Evolutionary conservation across 2,797 vertebrate genomes (phyloP), one percentile per base, ranked within the genome.

Genomic region (Hipposideros larvatus): DNA sequence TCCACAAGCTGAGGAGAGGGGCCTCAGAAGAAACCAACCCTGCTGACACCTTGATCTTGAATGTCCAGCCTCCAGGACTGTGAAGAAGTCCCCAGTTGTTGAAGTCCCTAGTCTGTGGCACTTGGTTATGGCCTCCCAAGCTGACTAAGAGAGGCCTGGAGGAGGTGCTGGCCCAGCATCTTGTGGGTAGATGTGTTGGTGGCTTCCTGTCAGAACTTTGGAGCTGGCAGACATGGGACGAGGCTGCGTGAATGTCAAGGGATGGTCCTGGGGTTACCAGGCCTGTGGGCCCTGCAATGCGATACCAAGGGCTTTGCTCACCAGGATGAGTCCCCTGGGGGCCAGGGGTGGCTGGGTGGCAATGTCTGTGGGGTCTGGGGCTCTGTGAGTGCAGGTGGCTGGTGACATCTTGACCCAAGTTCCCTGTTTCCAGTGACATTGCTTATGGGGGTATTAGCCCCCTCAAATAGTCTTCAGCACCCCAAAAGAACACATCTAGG

Each of bases 261-360:
- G 2, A 15, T 13, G 24, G 16, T 21, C 24, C 26, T 34, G 43
- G 14, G 71, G 28, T 75, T 31, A 6, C 37, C 21, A 57, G 73
- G 34, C 43, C 48, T 7, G 0, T 68, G n/a, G 21, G 2, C 21
- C 53, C 28, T 14, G 1, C 22, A 41, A 24, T 0, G 5, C 26
- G 46, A 48, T n/a, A 73, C 41, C 21, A 9, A 6, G 85, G 82
- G 34, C 63, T 74, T 77, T 48, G 37, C 70, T 63, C 5, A 41
- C 11, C 46, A 41, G 5, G 3, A 4, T 53, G 43, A 15, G 22
- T 84, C n/a, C 86, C 11, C 16, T 28, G 28, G 70, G 4, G 2
- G 5, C 22, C 31, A 6, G 14, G 46, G 5, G 34, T 57, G 41
- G 41, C 68, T 43, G 53, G 18, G 15, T 19, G 55, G 31, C 0